Conservation (phyloP, 2,113 vertebrate genomes). For the Hypocryptadius cinnamomeus region DNA sequence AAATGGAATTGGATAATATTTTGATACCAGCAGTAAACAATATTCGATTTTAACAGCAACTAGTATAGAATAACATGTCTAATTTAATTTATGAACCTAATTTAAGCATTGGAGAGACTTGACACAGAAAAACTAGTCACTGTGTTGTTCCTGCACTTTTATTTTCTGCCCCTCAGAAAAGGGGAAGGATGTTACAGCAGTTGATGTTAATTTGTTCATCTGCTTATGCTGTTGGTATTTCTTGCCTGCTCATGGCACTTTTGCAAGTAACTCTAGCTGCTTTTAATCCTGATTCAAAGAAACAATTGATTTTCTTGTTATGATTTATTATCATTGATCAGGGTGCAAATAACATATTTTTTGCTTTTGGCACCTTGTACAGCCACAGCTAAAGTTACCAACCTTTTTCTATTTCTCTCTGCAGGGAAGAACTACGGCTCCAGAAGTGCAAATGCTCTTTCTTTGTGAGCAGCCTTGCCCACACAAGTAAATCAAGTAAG, state of each 20-base stretch:
- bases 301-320: slow-evolving; percentile 19
- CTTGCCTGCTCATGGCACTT: not conserved
- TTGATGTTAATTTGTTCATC: not conserved
- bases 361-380: not conserved
- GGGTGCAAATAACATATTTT: not conserved
- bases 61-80: slow-evolving; percentile 4
- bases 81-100: slow-evolving; percentile 38
- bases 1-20: slow-evolving; percentile 14
- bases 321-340: slow-evolving; percentile 43
- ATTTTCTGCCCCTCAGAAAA: not conserved
- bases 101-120: not conserved
- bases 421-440: not conserved
- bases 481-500: not conserved
- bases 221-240: not conserved
- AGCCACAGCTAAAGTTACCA: not conserved
- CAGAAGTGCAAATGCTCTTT: not conserved
- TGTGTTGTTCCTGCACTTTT: not conserved
- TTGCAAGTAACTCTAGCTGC: not conserved
- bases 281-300: slow-evolving; percentile 3
- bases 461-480: not conserved
- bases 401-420: not conserved
- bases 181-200: not conserved
- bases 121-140: not conserved
- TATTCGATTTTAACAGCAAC: slow-evolving; percentile 14
- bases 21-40: not conserved